These are phyloP conservation scores for Chloroclysta siterata DNA, from an alignment of 2,888 invertebrate species.

Conservation along the genomic window DNA sequence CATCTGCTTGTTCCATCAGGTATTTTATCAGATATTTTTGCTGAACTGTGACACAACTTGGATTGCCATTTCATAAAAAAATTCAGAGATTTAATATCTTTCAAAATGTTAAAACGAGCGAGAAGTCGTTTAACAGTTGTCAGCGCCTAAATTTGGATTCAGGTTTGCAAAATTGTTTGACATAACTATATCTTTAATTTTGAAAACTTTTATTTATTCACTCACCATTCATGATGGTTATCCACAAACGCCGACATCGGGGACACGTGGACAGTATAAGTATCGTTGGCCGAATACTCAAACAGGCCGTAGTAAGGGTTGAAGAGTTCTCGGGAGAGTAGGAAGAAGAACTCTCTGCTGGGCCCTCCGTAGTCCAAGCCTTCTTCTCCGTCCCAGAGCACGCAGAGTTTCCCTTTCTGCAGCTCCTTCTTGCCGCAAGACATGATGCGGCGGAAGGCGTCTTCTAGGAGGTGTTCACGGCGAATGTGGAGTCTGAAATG, in stretches of 20 bases:
- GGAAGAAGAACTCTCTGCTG: slow-evolving; percentile 98
- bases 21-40: too few relatives aligned
- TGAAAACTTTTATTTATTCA: slow-evolving; percentile 24
- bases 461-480: slow-evolving; percentile 96
- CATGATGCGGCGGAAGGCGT: slow-evolving; percentile 98
- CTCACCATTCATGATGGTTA: slow-evolving; percentile 97
- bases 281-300: slow-evolving; percentile 99
- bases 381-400: slow-evolving; percentile 97
- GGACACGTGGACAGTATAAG: slow-evolving; percentile 97
- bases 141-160: too few relatives aligned
- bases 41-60: too few relatives aligned
- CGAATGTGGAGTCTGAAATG: slow-evolving; percentile 93
- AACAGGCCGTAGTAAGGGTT: slow-evolving; percentile 99
- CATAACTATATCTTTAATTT: too few relatives aligned
- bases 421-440: slow-evolving; percentile 97
- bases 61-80: too few relatives aligned
- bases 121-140: too few relatives aligned
- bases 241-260: slow-evolving; percentile 99
- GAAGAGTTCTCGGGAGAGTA: slow-evolving; percentile 97
- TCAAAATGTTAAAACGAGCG: too few relatives aligned
- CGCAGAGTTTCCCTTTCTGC: slow-evolving; percentile 97
- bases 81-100: too few relatives aligned
- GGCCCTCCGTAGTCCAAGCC: slow-evolving; percentile 99
- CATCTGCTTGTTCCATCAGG: too few relatives aligned
- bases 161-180: too few relatives aligned